Evolutionary conservation across 2,888 invertebrate genomes (phyloP).

Genomic region (Pyrrhosoma nymphula): DNA sequence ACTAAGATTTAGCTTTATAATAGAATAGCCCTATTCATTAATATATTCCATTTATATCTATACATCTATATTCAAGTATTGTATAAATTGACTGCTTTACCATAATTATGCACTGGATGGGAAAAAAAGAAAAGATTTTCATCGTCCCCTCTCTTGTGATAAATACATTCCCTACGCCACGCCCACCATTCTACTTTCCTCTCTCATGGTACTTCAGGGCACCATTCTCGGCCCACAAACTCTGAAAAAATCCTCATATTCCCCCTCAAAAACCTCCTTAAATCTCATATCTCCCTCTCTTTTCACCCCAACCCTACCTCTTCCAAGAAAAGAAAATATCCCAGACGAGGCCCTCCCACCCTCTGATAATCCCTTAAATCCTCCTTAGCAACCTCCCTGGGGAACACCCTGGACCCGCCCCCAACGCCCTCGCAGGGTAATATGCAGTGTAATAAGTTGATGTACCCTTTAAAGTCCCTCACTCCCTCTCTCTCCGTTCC

Average conservation of each 20-base stretch:
- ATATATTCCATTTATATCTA: no score
- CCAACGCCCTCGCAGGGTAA: neutral
- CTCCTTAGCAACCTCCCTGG: neutral
- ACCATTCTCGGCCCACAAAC: neutral
- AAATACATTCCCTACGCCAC: neutral
- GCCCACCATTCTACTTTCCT: neutral
- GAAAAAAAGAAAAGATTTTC: neutral
- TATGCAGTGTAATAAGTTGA: slow-evolving; percentile 3
- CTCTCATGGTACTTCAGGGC: neutral
- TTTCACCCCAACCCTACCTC: neutral
- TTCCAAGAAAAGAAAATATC: neutral
- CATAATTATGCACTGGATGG: neutral
- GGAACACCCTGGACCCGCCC: neutral
- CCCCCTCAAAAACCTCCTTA: neutral
- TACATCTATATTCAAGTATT: no score
- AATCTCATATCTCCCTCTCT: neutral
- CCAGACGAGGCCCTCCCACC: neutral
- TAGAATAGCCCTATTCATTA: no score
- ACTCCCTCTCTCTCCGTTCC: neutral
- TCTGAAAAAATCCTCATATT: neutral
- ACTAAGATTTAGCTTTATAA: no score
- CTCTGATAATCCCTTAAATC: slow-evolving; percentile 5
- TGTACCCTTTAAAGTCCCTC: neutral
- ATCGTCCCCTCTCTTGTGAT: neutral
- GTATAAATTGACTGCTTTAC: neutral